Conservation (phyloP, 1,140 invertebrate genomes). For the Vanessa tameamea region DNA sequence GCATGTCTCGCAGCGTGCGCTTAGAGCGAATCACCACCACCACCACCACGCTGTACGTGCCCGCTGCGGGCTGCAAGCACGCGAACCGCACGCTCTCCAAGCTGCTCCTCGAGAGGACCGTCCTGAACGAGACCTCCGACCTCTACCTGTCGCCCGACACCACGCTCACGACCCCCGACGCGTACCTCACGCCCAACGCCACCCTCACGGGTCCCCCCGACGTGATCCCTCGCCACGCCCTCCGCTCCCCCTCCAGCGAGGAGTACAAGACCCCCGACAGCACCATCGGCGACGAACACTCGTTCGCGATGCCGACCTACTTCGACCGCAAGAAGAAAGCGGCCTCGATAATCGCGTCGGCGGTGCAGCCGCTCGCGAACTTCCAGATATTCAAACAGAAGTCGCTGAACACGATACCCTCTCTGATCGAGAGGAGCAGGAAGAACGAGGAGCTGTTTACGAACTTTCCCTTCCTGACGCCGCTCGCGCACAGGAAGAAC, state of each 20-base stretch:
- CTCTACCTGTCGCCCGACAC: constrained; percentile 66
- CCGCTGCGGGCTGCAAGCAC: constrained; percentile 52
- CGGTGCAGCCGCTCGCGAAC: constrained; percentile 70
- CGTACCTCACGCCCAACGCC: constrained; percentile 65
- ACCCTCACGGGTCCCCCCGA: constrained; percentile 63
- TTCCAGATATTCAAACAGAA: constrained; percentile 80
- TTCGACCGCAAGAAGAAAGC: constrained; percentile 73
- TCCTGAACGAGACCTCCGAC: constrained; percentile 59
- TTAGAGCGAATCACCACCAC: constrained; percentile 52
- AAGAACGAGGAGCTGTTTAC: constrained; percentile 73
- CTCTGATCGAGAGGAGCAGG: constrained; percentile 61
- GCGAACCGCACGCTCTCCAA: constrained; percentile 56
- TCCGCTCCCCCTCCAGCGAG: constrained; percentile 55
- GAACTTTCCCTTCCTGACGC: constrained; percentile 79
- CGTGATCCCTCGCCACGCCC: constrained; percentile 58
- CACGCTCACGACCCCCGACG: constrained; percentile 54
- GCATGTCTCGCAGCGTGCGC: constrained; percentile 49
- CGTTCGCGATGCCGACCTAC: constrained; percentile 76
- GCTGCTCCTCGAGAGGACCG: constrained; percentile 58
- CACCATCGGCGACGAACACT: constrained; percentile 53
- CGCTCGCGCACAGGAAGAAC: constrained; percentile 77
- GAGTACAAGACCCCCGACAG: constrained; percentile 69
- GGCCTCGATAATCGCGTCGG: constrained; percentile 59
- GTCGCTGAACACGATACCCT: constrained; percentile 75
- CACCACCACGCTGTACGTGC: constrained; percentile 51